Percentiles rank a stretch among this genome's conserved stretches.
Conservation (phyloP, 2,113 vertebrate species). For the Microtus ochrogaster region DNA sequence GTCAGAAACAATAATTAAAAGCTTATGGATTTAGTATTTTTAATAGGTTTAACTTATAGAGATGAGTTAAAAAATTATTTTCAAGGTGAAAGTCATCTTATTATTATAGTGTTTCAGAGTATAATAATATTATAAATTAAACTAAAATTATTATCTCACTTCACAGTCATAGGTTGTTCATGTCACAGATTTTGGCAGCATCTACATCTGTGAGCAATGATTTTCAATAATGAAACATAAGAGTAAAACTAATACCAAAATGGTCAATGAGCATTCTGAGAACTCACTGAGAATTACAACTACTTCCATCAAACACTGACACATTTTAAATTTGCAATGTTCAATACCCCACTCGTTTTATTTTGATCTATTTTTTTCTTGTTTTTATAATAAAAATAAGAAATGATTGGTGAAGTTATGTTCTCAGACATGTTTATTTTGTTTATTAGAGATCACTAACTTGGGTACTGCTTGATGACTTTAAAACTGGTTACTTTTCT, state of each 20-base stretch:
- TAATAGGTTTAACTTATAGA: not conserved
- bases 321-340: not conserved
- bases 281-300: not conserved
- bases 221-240: not conserved
- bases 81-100: not conserved
- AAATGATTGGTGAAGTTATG: not conserved
- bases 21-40: not conserved
- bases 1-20: not conserved
- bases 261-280: not conserved
- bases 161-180: not conserved
- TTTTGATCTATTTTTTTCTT: not conserved
- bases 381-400: not conserved
- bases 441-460: not conserved
- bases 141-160: not conserved
- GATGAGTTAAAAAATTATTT: not conserved
- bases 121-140: not conserved
- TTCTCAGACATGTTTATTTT: not conserved
- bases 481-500: not conserved
- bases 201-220: not conserved
- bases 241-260: not conserved
- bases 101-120: not conserved
- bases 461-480: not conserved
- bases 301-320: not conserved
- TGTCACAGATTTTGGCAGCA: not conserved
- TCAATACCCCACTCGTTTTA: not conserved